A percentile compares a stretch with the other conserved stretches of the same genome.
phyloP scores from a whole-genome alignment of 1,140 invertebrate genomes.

The Macrotrachela quadricornifera region DNA sequence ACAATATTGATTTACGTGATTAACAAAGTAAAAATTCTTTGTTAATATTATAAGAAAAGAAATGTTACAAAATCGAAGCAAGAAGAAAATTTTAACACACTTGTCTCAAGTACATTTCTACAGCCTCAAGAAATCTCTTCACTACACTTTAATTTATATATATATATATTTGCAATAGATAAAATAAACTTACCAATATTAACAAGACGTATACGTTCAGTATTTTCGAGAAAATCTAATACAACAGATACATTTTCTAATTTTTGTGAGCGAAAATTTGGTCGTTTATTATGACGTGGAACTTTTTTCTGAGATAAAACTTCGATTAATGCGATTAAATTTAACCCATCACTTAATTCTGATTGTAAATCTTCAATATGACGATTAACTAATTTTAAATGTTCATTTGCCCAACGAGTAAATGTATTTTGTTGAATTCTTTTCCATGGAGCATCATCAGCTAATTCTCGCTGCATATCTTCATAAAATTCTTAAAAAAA shows the following conservation, averaged over 20 bases:
- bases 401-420: slow-evolving; percentile 70
- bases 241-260: slow-evolving; percentile 54
- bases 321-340: slow-evolving; percentile 54
- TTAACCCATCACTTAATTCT: slow-evolving; percentile 57
- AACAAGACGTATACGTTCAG: slow-evolving; percentile 62
- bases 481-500: slow-evolving; percentile 3
- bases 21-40: too few species aligned
- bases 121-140: neutral
- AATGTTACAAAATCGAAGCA: too few species aligned
- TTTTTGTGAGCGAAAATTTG: slow-evolving; percentile 52
- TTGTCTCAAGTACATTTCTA: neutral
- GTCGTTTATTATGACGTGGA: slow-evolving; percentile 57
- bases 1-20: too few species aligned
- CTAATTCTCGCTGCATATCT: slow-evolving; percentile 43
- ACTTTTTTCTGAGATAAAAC: slow-evolving; percentile 52
- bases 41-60: too few species aligned
- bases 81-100: too few species aligned
- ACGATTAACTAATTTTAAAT: slow-evolving; percentile 51
- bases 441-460: slow-evolving; percentile 73
- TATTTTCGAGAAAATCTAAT: slow-evolving; percentile 54
- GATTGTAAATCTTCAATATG: slow-evolving; percentile 51
- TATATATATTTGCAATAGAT: too few species aligned
- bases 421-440: slow-evolving; percentile 75
- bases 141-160: too few species aligned
- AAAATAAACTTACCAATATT: slow-evolving; percentile 56